Percentiles rank a stretch among this genome's conserved stretches.
Evolutionary conservation across 2,797 vertebrate genomes (phyloP).

Genomic region (Spheniscus humboldti): DNA sequence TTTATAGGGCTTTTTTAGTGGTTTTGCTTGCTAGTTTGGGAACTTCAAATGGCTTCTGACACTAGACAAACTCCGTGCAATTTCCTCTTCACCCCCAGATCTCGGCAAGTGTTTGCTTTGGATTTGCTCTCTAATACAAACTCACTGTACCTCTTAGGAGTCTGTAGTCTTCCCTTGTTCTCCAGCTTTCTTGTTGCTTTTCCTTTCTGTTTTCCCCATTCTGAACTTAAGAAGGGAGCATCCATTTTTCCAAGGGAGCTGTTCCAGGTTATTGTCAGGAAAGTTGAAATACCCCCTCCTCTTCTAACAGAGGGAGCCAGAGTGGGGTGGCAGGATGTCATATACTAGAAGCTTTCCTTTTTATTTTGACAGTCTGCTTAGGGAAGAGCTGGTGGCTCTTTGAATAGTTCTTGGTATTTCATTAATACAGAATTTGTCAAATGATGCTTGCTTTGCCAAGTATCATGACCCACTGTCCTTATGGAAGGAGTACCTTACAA

Average conservation of each 20-base stretch:
- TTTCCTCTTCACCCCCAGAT: neutral
- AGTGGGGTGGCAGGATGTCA: neutral
- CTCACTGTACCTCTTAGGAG: neutral
- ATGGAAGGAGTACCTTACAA: neutral
- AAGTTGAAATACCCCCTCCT: neutral
- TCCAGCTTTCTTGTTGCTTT: neutral
- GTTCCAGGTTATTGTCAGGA: neutral
- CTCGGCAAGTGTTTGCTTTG: slow-evolving; percentile 7
- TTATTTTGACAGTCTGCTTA: neutral
- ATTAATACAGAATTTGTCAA: neutral
- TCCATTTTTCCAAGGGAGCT: neutral
- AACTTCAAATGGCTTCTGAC: neutral
- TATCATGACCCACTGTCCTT: neutral
- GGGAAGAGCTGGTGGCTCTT: neutral
- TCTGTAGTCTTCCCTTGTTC: neutral
- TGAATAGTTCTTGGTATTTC: neutral
- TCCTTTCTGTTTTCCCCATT: neutral
- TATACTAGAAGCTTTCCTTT: neutral
- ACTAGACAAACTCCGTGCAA: neutral
- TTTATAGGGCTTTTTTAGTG: neutral
- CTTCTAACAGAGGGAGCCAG: neutral
- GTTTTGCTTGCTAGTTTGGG: neutral
- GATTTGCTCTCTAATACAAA: neutral
- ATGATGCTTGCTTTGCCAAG: neutral
- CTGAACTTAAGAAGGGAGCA: neutral